phyloP scores from a whole-genome alignment of 1,140 invertebrate species.

The Rhizoglyphus robini region DNA sequence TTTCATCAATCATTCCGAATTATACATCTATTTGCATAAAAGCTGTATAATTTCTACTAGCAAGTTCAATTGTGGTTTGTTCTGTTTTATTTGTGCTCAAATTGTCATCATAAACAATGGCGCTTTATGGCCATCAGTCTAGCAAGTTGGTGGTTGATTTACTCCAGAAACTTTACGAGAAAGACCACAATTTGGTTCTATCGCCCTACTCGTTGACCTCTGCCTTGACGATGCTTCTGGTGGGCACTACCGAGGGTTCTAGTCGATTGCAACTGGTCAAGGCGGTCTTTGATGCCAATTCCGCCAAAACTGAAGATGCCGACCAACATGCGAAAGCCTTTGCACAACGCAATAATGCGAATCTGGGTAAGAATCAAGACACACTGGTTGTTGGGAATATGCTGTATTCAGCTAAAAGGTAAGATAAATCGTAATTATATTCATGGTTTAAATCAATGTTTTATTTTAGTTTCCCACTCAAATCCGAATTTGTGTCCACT shows the following conservation, averaged over 20 bases:
- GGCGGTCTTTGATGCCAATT: background rate
- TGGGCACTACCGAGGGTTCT: slow-evolving; percentile 17
- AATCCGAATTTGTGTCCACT: too few relatives aligned
- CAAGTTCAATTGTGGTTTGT: too few relatives aligned
- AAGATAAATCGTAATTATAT: background rate
- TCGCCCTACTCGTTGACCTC: too few relatives aligned
- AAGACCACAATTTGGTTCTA: slow-evolving; percentile 22
- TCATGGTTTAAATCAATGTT: background rate
- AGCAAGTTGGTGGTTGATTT: too few relatives aligned
- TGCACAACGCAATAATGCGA: background rate
- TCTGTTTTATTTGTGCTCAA: too few relatives aligned
- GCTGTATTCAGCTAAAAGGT: background rate
- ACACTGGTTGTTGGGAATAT: background rate
- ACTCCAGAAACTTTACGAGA: background rate
- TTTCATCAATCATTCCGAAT: too few relatives aligned
- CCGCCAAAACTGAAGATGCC: background rate
- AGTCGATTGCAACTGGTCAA: background rate
- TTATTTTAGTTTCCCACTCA: background rate
- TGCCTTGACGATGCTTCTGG: too few relatives aligned
- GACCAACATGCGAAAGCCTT: background rate
- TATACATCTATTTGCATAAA: too few relatives aligned
- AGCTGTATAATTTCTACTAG: too few relatives aligned
- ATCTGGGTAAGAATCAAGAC: background rate
- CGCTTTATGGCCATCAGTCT: too few relatives aligned
- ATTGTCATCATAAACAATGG: too few relatives aligned